Conservation (phyloP, 1,140 invertebrate genomes). For the Diplogasteroides magnus region DNA sequence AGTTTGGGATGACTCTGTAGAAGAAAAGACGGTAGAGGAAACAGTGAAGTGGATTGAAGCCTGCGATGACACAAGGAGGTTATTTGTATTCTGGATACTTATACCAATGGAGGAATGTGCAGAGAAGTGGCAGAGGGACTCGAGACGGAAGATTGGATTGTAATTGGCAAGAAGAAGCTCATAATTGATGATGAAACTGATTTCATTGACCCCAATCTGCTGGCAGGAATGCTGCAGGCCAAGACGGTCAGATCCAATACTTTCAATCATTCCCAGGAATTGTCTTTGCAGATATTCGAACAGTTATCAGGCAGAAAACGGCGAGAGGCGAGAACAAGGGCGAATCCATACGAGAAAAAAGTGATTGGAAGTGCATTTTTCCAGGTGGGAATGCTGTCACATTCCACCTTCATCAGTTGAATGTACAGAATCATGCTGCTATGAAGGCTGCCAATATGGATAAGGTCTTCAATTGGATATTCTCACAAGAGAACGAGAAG, state of each 20-base stretch:
- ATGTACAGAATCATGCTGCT: constrained; percentile 67
- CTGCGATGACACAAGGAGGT: constrained; percentile 6
- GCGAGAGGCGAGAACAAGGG: constrained; percentile 71
- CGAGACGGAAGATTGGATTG: too few species aligned
- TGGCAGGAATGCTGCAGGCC: constrained; percentile 69
- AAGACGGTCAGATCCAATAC: too few species aligned
- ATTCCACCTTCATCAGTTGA: constrained; percentile 39
- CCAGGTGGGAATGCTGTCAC: constrained; percentile 15
- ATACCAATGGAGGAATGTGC: too few species aligned
- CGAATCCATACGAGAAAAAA: constrained; percentile 92
- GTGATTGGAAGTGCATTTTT: constrained; percentile 80
- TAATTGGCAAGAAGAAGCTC: constrained; percentile 22
- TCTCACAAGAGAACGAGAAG: constrained; percentile 72
- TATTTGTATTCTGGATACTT: too few species aligned
- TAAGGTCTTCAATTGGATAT: constrained; percentile 80
- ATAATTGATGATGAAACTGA: constrained; percentile 67
- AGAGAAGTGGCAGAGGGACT: background rate
- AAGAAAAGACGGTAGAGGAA: constrained; percentile 42
- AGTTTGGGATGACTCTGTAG: constrained; percentile 30
- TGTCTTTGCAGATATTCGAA: constrained; percentile 69
- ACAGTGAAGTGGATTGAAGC: constrained; percentile 31
- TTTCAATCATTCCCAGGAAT: too few species aligned
- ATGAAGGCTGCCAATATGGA: constrained; percentile 99
- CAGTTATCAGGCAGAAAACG: constrained; percentile 72
- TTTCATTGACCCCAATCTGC: constrained; percentile 71